A percentile compares a stretch with the other conserved stretches of the same genome.
Conservation (phyloP, 2,797 vertebrate genomes). For the Phylloscopus collybita region DNA sequence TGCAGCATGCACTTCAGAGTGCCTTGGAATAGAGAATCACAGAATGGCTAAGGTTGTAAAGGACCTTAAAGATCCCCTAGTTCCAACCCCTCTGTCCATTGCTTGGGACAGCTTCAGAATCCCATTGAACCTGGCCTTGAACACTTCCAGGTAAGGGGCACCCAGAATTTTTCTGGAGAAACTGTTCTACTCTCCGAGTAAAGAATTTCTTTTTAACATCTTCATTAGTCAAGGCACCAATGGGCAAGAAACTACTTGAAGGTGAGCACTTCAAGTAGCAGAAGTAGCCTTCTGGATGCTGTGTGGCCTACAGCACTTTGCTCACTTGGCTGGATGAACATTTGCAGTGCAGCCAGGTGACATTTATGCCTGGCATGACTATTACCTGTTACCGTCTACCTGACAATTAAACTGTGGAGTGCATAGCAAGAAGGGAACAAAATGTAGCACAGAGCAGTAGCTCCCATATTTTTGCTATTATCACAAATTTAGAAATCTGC, state of each 20-base stretch:
- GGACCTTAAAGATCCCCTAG: background rate
- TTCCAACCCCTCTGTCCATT: background rate
- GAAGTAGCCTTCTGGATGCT: background rate
- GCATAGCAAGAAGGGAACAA: background rate
- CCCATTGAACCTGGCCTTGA: background rate
- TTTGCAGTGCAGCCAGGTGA: background rate
- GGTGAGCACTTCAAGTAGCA: background rate
- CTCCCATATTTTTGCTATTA: background rate
- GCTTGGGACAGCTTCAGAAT: background rate
- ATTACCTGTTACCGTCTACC: background rate
- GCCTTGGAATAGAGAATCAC: background rate
- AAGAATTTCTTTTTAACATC: background rate
- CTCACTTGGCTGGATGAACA: background rate
- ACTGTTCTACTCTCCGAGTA: background rate
- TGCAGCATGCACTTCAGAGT: background rate
- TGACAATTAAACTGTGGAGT: background rate
- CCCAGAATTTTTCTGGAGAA: background rate
- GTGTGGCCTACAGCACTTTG: background rate
- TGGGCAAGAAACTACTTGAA: background rate
- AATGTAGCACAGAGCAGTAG: background rate
- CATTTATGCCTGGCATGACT: background rate
- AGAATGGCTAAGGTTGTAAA: background rate
- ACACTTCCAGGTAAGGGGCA: background rate
- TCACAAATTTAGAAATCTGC: background rate
- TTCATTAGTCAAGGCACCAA: background rate